Evolutionary conservation across 2,797 vertebrate genomes (phyloP), one percentile per base, ranked within the genome.

Genomic region (Yasuhikotakia modesta): DNA sequence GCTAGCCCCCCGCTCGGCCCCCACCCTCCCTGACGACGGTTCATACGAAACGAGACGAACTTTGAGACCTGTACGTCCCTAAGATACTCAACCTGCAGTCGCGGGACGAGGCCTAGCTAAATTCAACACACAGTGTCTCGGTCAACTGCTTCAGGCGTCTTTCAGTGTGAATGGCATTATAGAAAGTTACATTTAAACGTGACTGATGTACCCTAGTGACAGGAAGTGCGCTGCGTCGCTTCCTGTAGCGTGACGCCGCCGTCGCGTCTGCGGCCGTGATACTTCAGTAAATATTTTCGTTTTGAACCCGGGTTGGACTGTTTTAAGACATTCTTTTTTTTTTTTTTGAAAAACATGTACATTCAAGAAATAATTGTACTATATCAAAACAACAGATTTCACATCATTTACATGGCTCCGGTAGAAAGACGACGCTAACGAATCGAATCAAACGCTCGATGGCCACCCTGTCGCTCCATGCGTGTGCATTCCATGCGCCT

Each of bases 391-490:
- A 67, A 76, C 43, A 85, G 58, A 64, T 63, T 63, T 87, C 70
- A 85, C 69, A 77, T 85, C 77, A 52, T 83, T 87, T 88, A 81
- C 81, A 80, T 53, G 80, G 84, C 81, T 82, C 79, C 82, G 80
- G 80, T 87, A 87, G 84, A 91, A 88, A 90, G 80, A 32, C 32
- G 24, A 61, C 32, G 86, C 86, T 87, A 72, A 84, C 24, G 1
- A 27, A 71, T 86, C 83, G 76, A 71, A 83, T 69, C 85, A 79
- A 78, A 75, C 7, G 57, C 57, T 30, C 14, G 27, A n/a, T 35
- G 7, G 8, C 67, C 65, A 80, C 80, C 77, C 73, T 77, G 70
- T 60, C 13, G 46, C 55, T 75, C 70, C 70, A 70, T 55, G 66
- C 43, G 30, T 35, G 30, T 63, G 60, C 60, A 35, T 63, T 10